Percentiles rank a stretch among this genome's conserved stretches.
phyloP scores from a whole-genome alignment of 2,113 vertebrate species.

The Tiliqua scincoides region DNA sequence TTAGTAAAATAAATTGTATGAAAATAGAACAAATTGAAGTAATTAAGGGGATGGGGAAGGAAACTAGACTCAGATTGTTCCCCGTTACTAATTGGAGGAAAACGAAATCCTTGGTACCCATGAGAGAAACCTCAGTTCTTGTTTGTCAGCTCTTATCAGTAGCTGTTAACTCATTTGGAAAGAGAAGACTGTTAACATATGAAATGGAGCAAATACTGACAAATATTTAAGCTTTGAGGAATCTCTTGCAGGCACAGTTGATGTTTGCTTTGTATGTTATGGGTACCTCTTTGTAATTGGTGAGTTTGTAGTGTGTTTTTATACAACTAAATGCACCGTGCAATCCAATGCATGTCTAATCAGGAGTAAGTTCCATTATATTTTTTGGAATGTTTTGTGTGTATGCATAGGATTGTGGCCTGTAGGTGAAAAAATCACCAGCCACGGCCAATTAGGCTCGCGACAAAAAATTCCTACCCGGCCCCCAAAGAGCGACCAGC shows the following conservation, averaged over 20 bases:
- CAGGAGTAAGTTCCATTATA: too few species aligned
- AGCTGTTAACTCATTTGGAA: slow-evolving; percentile 60
- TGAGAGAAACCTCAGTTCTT: slow-evolving; percentile 61
- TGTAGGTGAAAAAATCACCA: too few species aligned
- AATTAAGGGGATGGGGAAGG: slow-evolving; percentile 59
- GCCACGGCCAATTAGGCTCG: too few species aligned
- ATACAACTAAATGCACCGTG: slow-evolving; percentile 40
- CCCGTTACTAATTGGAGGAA: slow-evolving; percentile 21
- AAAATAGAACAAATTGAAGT: slow-evolving; percentile 56
- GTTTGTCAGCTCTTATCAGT: slow-evolving; percentile 60
- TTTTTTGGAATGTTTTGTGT: too few species aligned
- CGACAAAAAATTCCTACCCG: too few species aligned
- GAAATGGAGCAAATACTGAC: slow-evolving; percentile 70
- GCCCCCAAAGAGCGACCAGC: too few species aligned
- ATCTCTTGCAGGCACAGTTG: slow-evolving; percentile 52
- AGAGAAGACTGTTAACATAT: slow-evolving; percentile 55
- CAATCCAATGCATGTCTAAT: too few species aligned
- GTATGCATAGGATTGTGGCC: too few species aligned
- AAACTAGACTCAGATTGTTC: slow-evolving; percentile 48
- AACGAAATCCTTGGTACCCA: slow-evolving; percentile 31
- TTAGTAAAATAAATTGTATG: slow-evolving; percentile 49
- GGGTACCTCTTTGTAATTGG: slow-evolving; percentile 61
- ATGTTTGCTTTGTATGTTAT: slow-evolving; percentile 62
- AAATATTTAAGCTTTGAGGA: slow-evolving; percentile 71
- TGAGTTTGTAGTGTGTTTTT: slow-evolving; percentile 53